phyloP scores from a whole-genome alignment of 2,797 vertebrate species.

The Neosilurus mollespiculum region DNA sequence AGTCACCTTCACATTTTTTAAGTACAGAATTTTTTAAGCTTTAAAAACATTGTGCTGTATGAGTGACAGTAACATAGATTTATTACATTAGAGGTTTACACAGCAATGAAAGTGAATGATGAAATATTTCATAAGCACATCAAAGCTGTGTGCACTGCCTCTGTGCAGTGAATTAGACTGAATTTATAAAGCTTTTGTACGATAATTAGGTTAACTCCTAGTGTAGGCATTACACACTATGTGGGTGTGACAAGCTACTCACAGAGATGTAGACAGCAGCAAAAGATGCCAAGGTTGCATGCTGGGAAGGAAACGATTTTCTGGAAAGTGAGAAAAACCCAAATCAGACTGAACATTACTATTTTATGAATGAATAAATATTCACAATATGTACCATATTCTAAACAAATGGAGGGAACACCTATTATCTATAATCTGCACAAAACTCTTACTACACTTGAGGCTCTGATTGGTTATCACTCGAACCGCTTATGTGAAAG shows the following conservation, averaged over 20 bases:
- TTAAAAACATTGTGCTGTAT: background rate
- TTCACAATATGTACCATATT: background rate
- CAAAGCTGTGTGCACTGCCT: background rate
- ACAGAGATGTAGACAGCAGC: slow-evolving; percentile 97
- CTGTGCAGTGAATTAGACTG: background rate
- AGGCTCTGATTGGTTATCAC: no score
- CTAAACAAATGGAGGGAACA: background rate
- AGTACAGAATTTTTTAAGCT: background rate
- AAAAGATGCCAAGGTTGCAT: slow-evolving; percentile 94
- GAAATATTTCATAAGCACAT: slow-evolving; percentile 9
- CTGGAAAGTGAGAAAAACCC: slow-evolving; percentile 73
- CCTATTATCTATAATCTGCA: background rate
- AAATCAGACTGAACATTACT: slow-evolving; percentile 17
- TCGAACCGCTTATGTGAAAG: no score
- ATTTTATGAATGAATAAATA: slow-evolving; percentile 18
- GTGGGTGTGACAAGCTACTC: slow-evolving; percentile 71
- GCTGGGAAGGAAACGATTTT: slow-evolving; percentile 97
- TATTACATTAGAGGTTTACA: background rate
- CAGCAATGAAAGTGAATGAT: background rate
- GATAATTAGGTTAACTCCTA: background rate
- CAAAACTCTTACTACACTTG: background rate
- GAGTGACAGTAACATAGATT: background rate
- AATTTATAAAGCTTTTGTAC: slow-evolving; percentile 11
- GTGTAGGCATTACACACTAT: background rate
- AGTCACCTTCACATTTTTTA: background rate